Conservation (phyloP, 2,888 invertebrate species). For the Campoletis raptor region DNA sequence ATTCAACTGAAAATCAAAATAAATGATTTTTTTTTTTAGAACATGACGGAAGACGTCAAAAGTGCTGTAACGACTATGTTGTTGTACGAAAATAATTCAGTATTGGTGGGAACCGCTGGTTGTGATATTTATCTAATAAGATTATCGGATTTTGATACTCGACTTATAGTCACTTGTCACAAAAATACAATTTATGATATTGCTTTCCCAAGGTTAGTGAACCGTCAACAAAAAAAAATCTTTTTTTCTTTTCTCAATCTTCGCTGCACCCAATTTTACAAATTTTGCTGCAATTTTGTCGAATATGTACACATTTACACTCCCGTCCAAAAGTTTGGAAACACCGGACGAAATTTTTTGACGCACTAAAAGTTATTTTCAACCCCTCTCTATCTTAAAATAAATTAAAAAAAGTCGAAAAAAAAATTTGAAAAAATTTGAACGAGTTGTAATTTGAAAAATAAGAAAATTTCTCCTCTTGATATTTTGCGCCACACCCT, state of each 20-base stretch:
- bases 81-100: conserved; percentile 86
- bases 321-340: no score
- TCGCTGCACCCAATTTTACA: no score
- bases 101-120: conserved; percentile 91
- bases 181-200: conserved; percentile 92
- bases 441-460: no score
- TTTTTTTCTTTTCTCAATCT: conserved; percentile 1
- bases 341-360: no score
- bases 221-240: no score
- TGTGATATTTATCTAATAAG: conserved; percentile 94
- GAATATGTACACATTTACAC: background rate
- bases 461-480: no score
- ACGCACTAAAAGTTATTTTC: no score
- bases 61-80: conserved; percentile 92
- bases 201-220: conserved; percentile 92
- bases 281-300: no score
- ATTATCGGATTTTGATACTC: conserved; percentile 88
- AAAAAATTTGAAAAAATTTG: no score
- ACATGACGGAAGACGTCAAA: conserved; percentile 87
- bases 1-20: background rate
- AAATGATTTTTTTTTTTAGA: conserved; percentile 72
- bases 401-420: no score
- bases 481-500: no score
- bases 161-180: conserved; percentile 93
- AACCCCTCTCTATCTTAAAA: no score